These are phyloP conservation scores for Heliornis fulica DNA, from an alignment of 2,113 vertebrate species.

Conservation along the genomic window DNA sequence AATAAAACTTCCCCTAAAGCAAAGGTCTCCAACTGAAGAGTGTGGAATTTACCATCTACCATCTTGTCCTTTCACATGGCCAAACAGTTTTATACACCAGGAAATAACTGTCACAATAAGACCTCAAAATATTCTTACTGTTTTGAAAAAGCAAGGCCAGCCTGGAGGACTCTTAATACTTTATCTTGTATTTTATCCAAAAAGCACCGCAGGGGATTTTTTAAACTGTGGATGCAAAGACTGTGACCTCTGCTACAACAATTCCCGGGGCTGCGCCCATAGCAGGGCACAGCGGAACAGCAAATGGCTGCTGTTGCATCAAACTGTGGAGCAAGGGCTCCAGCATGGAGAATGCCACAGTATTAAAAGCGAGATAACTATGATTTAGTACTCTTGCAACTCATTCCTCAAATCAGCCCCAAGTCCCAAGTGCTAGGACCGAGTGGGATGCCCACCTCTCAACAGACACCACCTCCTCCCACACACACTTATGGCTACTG, in stretches of 20 bases:
- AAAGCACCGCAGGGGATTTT: accelerated
- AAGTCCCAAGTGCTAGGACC: accelerated
- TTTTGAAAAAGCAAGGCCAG: neutral
- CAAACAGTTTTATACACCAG: neutral
- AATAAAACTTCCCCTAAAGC: neutral
- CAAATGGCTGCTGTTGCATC: accelerated
- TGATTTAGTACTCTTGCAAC: neutral
- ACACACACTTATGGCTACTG: accelerated
- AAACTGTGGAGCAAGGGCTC: accelerated
- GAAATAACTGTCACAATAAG: neutral
- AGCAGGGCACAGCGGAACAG: neutral
- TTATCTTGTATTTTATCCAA: neutral
- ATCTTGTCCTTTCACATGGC: neutral
- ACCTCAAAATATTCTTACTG: too few relatives aligned
- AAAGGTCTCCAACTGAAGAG: neutral
- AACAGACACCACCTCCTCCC: neutral
- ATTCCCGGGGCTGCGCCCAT: accelerated
- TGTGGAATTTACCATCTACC: neutral
- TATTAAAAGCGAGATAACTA: neutral
- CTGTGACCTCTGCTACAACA: neutral
- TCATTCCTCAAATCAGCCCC: neutral
- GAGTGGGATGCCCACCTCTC: neutral
- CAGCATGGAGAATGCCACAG: accelerated
- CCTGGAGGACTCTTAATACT: neutral
- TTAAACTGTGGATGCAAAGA: accelerated